Evolutionary conservation across 1,140 invertebrate genomes (phyloP).

Genomic region (Aphidius ervi): DNA sequence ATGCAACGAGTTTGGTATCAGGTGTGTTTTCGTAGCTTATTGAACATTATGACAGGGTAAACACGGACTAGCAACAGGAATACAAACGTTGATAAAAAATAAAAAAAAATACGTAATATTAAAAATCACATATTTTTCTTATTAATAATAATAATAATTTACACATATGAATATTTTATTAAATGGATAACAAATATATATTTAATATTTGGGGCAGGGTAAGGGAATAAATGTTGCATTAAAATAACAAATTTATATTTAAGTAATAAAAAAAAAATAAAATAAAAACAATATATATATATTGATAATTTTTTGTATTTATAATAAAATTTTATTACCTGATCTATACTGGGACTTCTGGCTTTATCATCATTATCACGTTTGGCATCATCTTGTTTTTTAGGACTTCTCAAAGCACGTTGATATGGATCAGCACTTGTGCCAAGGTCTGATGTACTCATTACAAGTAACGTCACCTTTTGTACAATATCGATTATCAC

Average conservation of each 20-base stretch:
- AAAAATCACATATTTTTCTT: constrained; percentile 43
- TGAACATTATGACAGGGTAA: not conserved
- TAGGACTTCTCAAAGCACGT: constrained; percentile 77
- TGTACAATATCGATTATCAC: constrained; percentile 93
- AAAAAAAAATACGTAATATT: constrained; percentile 22
- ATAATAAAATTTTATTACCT: constrained; percentile 59
- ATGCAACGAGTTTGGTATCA: not conserved
- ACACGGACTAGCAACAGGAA: constrained; percentile 2
- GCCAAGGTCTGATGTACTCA: constrained; percentile 82
- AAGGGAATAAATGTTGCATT: too few relatives aligned
- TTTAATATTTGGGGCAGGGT: too few relatives aligned
- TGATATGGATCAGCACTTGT: constrained; percentile 83
- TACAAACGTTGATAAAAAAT: not conserved
- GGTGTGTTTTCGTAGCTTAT: constrained; percentile 3
- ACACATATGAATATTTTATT: too few relatives aligned
- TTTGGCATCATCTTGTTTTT: constrained; percentile 56
- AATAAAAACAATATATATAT: not conserved
- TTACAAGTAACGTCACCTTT: constrained; percentile 82
- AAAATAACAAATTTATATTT: not conserved
- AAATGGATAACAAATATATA: too few relatives aligned
- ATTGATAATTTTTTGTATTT: constrained; percentile 6
- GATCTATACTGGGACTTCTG: constrained; percentile 85
- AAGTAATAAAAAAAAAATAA: not conserved
- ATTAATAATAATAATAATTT: constrained; percentile 18
- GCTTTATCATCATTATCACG: constrained; percentile 65